Percentiles rank a stretch among this genome's conserved stretches.
Evolutionary conservation across 2,888 invertebrate species (phyloP).

Genomic region (Electrophaes corylata): DNA sequence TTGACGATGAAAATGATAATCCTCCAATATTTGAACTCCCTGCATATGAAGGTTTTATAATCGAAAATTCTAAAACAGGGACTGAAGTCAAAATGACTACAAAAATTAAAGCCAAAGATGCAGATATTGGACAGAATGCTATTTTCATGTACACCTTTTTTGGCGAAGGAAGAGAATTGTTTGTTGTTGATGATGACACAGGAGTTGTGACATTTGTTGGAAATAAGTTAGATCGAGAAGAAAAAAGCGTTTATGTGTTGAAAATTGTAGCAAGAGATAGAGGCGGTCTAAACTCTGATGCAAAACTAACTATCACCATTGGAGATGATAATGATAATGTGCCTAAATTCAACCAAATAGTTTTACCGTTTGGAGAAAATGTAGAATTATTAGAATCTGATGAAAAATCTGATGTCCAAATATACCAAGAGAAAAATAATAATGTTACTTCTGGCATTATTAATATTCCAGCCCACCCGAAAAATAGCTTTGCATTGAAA

Average conservation of each 20-base stretch:
- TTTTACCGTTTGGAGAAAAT: constrained; percentile 87
- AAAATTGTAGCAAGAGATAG: constrained; percentile 90
- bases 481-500: constrained; percentile 66
- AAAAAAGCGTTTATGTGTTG: constrained; percentile 87
- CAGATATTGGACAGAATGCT: constrained; percentile 88
- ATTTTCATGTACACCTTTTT: constrained; percentile 87
- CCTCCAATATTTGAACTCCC: constrained; percentile 90
- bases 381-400: constrained; percentile 87
- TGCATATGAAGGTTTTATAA: constrained; percentile 90
- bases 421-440: constrained; percentile 71
- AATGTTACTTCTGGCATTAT: constrained; percentile 56
- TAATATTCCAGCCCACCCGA: constrained; percentile 67
- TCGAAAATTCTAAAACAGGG: constrained; percentile 89
- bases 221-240: constrained; percentile 89
- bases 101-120: constrained; percentile 88
- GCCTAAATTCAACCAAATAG: constrained; percentile 88
- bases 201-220: constrained; percentile 86
- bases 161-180: constrained; percentile 90
- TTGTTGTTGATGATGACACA: constrained; percentile 86
- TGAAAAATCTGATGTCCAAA: constrained; percentile 75
- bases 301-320: constrained; percentile 87
- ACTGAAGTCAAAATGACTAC: constrained; percentile 88
- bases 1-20: constrained; percentile 95
- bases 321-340: constrained; percentile 93
- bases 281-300: constrained; percentile 90